Evolutionary conservation across 2,888 invertebrate species (phyloP).

Genomic region (Acanthosepion pharaonis): DNA sequence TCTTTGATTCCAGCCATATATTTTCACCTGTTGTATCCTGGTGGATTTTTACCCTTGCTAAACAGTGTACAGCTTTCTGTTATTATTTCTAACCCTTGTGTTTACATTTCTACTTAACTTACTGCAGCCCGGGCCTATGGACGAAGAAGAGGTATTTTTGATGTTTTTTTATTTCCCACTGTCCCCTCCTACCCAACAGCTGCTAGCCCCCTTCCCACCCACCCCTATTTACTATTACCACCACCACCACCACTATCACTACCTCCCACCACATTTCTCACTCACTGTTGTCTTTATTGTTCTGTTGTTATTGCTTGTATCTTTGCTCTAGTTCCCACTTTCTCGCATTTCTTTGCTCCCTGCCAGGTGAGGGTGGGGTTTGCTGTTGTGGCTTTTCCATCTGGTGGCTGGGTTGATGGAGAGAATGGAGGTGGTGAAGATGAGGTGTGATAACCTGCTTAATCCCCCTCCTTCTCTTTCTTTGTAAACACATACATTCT

Average conservation of each 20-base stretch:
- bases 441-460: background rate
- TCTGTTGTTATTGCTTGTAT: background rate
- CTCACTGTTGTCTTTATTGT: background rate
- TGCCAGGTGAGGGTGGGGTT: background rate
- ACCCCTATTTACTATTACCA: background rate
- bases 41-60: background rate
- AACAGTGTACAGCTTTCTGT: background rate
- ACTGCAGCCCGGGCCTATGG: slow-evolving; percentile 54
- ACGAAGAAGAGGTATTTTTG: slow-evolving; percentile 53
- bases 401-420: background rate
- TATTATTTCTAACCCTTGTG: background rate
- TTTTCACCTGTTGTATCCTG: no score
- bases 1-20: no score
- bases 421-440: background rate
- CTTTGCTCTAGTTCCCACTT: background rate
- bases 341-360: background rate
- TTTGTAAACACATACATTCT: background rate
- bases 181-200: background rate
- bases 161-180: slow-evolving; percentile 24
- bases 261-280: background rate
- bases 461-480: background rate
- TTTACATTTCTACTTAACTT: slow-evolving; percentile 49
- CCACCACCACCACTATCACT: background rate
- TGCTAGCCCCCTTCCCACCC: background rate
- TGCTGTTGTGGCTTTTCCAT: slow-evolving; percentile 33